Base-by-base conservation (phyloP, 2,888 invertebrate species). In the Tenthredo scrophulariae region DNA sequence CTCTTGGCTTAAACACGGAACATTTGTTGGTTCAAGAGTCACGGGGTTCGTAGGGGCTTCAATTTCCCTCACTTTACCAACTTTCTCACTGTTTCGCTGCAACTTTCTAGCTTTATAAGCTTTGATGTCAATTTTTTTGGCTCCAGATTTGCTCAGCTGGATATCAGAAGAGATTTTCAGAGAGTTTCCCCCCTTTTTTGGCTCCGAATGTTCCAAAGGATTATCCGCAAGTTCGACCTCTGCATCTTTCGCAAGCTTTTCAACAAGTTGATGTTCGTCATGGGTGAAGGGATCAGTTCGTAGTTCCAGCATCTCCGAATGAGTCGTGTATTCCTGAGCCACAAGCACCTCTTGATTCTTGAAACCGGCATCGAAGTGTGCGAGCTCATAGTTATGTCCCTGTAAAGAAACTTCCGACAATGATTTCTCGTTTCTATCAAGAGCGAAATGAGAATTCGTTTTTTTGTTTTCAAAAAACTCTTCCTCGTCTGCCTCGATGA, bases 71-170 rank as follows among this genome's bases (percentile, higher is more conserved):
- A 87, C 86, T n/a, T 46, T 46, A 67, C 40, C 29, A n/a, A 33
- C 15, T 54, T 84, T 58, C 13, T 29, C 62, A 9, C 9, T 37
- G 15, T 74, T 37, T n/a, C 91, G 89, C 26, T 90, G 90, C 2
- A 89, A 84, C 0, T 90, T 75, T 4, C 93, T 90, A 46, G 90
- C 91, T 83, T 92, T 92, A 50, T 93, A 93, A 0, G 90, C 89
- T 67, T 90, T 90, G 43, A 92, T 91, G 26, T 92, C 91, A 22
- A 93, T 87, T 83, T 92, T 92, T 46, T 90, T 92, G 2, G 88
- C 83, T 15, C 82, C 72, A 6, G 86, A 85, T 46, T 79, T 87
- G 62, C 75, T 54, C 72, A 72, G 85, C 13, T 54, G 5, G n/a
- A 54, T 54, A 54, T 54, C 54, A 54, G 54, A 18, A 6, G 54